A percentile compares a stretch with the other conserved stretches of the same genome.
phyloP scores from a whole-genome alignment of 2,888 invertebrate species.

The Orthonychiurus folsomi region DNA sequence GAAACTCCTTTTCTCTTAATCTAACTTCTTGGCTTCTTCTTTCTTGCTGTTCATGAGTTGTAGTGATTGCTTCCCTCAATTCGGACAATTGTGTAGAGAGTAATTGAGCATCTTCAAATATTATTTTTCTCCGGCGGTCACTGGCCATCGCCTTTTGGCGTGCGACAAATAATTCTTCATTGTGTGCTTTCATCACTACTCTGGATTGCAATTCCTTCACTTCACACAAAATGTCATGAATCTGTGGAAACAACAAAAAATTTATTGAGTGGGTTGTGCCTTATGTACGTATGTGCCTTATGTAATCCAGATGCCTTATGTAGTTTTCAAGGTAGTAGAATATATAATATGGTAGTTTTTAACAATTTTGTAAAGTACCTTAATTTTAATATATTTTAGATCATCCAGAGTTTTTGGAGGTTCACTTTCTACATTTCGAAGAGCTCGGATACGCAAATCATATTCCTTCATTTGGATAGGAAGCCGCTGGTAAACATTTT shows the following conservation, averaged over 20 bases:
- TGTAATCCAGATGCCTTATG: too few relatives aligned
- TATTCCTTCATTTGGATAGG: not conserved
- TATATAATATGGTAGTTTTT: too few relatives aligned
- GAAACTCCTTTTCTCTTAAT: not conserved
- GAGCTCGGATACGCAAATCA: not conserved
- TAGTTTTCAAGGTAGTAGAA: too few relatives aligned
- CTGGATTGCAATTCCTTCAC: too few relatives aligned
- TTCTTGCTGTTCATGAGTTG: not conserved
- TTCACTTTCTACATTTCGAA: not conserved
- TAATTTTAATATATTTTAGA: not conserved
- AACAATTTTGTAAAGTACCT: too few relatives aligned
- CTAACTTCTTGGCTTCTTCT: not conserved
- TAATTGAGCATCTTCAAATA: not conserved
- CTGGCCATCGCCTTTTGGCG: not conserved
- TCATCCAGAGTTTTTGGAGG: not conserved
- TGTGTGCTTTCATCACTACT: not conserved
- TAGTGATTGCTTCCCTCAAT: not conserved
- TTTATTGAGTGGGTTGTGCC: too few relatives aligned
- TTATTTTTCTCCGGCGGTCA: not conserved
- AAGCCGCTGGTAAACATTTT: not conserved
- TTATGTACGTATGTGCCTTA: too few relatives aligned
- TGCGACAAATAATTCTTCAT: not conserved
- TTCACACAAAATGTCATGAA: too few relatives aligned
- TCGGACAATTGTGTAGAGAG: not conserved
- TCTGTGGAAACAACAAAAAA: too few relatives aligned